phyloP scores from a whole-genome alignment of 2,888 invertebrate species.

The Xylota segnis region DNA sequence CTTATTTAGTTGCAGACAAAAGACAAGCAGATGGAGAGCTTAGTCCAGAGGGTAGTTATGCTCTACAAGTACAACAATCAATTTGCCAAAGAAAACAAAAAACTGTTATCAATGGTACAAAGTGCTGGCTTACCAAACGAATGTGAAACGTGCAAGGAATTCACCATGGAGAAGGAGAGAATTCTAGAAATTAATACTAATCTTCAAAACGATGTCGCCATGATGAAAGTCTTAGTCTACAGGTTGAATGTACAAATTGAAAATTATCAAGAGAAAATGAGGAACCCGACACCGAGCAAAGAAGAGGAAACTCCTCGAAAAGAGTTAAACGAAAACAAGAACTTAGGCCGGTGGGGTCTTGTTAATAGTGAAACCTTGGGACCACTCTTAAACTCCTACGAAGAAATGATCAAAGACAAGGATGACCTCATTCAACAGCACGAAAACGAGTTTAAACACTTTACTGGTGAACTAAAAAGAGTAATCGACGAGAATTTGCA shows the following conservation, averaged over 20 bases:
- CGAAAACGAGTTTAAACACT: constrained; percentile 89
- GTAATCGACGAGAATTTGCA: constrained; percentile 89
- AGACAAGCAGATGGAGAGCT: constrained; percentile 86
- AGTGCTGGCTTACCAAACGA: constrained; percentile 83
- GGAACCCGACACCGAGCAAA: constrained; percentile 79
- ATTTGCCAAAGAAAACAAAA: constrained; percentile 87
- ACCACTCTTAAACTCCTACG: constrained; percentile 91
- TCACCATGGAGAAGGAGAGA: constrained; percentile 77
- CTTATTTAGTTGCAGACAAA: constrained; percentile 86
- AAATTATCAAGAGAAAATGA: constrained; percentile 89
- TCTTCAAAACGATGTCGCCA: constrained; percentile 88
- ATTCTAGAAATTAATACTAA: constrained; percentile 86
- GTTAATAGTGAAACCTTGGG: constrained; percentile 84
- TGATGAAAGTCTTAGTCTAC: constrained; percentile 91
- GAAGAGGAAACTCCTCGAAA: constrained; percentile 78
- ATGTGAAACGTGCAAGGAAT: constrained; percentile 82
- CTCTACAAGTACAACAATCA: constrained; percentile 87
- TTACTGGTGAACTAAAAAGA: constrained; percentile 90
- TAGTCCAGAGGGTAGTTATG: constrained; percentile 87
- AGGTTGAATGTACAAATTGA: constrained; percentile 92
- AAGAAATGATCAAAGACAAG: constrained; percentile 91
- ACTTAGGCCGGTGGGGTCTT: constrained; percentile 72
- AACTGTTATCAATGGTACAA: constrained; percentile 85
- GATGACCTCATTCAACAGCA: constrained; percentile 89
- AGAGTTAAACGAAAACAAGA: constrained; percentile 21